Percentiles rank a stretch among this genome's conserved stretches.
phyloP scores from a whole-genome alignment of 2,113 vertebrate genomes.

The Ellobius talpinus region DNA sequence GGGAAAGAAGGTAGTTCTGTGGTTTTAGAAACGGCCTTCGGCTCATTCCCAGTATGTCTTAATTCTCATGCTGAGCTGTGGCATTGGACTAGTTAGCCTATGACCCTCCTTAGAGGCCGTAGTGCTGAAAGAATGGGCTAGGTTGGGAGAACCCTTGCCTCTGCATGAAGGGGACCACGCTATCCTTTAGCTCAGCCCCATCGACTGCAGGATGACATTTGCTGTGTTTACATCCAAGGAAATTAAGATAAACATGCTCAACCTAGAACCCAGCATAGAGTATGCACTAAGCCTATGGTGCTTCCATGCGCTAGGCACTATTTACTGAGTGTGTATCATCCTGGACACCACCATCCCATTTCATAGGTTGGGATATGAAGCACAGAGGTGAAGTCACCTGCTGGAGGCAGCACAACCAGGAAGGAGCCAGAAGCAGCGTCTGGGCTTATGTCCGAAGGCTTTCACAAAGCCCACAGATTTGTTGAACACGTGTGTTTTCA shows the following conservation, averaged over 20 bases:
- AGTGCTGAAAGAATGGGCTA: background rate
- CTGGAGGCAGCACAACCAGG: background rate
- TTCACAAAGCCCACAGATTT: background rate
- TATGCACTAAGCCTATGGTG: fast-evolving
- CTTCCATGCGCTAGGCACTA: fast-evolving
- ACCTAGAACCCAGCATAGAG: no score
- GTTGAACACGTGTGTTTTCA: fast-evolving
- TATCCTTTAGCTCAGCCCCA: background rate
- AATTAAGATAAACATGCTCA: background rate
- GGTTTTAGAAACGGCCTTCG: background rate
- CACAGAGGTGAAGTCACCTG: background rate
- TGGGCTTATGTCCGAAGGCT: background rate
- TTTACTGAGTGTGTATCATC: background rate
- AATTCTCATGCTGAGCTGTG: background rate
- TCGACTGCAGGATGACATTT: background rate
- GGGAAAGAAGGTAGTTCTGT: background rate
- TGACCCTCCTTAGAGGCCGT: background rate
- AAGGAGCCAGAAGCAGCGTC: background rate
- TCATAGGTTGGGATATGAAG: background rate
- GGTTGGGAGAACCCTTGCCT: background rate
- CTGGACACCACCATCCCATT: background rate
- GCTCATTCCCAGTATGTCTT: background rate
- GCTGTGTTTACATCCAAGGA: background rate
- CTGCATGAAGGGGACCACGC: background rate
- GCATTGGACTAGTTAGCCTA: fast-evolving